These are phyloP conservation scores for Pelvicachromis taeniatus DNA, from an alignment of 2,113 vertebrate genomes.

Conservation along the genomic window DNA sequence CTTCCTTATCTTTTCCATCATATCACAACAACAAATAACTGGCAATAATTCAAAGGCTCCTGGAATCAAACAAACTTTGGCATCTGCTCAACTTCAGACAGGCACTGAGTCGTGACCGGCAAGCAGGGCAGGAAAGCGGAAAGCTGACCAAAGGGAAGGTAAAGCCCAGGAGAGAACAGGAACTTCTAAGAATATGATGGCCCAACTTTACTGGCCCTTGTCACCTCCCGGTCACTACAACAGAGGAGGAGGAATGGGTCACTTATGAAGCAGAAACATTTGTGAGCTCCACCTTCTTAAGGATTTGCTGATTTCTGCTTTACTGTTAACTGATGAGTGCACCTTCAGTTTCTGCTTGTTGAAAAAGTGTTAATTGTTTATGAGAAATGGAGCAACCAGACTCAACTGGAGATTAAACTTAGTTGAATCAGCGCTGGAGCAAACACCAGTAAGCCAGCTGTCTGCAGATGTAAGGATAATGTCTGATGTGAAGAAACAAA, in stretches of 20 bases:
- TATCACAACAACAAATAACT: conserved; percentile 39
- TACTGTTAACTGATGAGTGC: not conserved
- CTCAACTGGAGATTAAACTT: not conserved
- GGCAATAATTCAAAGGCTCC: conserved; percentile 42
- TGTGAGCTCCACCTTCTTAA: not conserved
- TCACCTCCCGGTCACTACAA: not conserved
- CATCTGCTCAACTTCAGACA: conserved; percentile 36
- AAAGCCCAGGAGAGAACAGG: conserved; percentile 7
- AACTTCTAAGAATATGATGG: not conserved
- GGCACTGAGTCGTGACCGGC: conserved; percentile 40
- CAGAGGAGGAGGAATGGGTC: not conserved
- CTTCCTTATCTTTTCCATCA: conserved; percentile 3
- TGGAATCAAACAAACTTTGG: conserved; percentile 32
- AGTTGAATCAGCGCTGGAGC: not conserved
- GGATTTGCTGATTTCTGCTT: not conserved
- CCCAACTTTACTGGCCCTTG: not conserved
- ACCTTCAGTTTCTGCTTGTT: not conserved
- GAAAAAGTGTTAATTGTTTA: not conserved
- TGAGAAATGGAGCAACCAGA: not conserved
- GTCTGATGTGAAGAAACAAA: not conserved
- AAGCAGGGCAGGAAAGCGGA: conserved; percentile 10
- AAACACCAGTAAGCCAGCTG: not conserved
- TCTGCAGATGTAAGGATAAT: not conserved
- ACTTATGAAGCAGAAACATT: not conserved
- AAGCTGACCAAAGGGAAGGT: not conserved